Conservation (phyloP, 2,113 vertebrate genomes). For the Psilopogon haemacephalus region DNA sequence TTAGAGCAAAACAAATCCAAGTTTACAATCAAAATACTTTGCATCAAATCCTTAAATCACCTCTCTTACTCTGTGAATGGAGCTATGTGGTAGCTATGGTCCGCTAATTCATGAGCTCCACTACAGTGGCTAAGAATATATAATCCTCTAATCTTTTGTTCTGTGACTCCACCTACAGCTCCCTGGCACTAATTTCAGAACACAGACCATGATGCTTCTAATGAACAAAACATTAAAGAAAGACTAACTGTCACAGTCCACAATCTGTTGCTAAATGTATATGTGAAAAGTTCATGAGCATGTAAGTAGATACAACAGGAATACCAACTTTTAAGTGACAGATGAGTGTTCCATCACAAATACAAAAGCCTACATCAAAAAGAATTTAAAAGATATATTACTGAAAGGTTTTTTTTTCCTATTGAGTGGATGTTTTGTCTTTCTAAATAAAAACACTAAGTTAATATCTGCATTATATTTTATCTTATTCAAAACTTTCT, state of each 20-base stretch:
- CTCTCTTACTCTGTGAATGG: neutral
- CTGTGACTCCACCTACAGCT: constrained; percentile 9
- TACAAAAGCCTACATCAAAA: neutral
- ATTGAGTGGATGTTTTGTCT: neutral
- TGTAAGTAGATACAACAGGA: neutral
- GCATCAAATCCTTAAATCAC: neutral
- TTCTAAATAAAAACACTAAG: neutral
- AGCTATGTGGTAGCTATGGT: neutral
- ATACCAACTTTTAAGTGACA: neutral
- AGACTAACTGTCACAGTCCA: neutral
- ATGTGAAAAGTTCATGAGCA: neutral
- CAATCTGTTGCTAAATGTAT: neutral
- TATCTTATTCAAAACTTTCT: neutral
- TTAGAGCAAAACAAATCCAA: constrained; percentile 31
- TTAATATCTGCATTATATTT: neutral
- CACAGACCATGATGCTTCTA: neutral
- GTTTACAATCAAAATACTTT: constrained; percentile 33
- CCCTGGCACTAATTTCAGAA: neutral
- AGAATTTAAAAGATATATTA: neutral
- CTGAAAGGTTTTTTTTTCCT: neutral
- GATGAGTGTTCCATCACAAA: neutral
- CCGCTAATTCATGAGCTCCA: constrained; percentile 1
- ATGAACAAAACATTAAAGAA: neutral
- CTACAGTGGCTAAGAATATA: neutral
- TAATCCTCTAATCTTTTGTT: constrained; percentile 48